Percentiles rank a stretch among this genome's conserved stretches.
These are phyloP conservation scores for Muscicapa comitata DNA, from an alignment of 2,797 vertebrate species.

Conservation along the genomic window DNA sequence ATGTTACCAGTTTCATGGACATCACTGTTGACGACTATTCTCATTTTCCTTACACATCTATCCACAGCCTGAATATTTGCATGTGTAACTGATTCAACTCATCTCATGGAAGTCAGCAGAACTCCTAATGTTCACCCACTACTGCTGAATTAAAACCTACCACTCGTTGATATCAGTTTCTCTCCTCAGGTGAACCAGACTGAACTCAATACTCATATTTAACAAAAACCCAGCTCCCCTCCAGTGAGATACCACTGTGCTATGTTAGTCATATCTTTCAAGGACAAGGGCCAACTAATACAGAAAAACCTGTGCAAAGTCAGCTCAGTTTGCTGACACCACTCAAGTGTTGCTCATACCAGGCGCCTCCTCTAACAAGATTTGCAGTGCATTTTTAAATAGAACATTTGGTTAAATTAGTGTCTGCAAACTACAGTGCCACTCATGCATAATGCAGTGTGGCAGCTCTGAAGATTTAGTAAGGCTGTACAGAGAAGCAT, in stretches of 20 bases:
- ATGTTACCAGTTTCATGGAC: background rate
- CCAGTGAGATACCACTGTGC: rapidly evolving
- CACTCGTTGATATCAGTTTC: background rate
- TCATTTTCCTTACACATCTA: background rate
- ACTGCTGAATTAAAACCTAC: background rate
- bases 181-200: background rate
- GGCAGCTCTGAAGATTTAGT: slow-evolving; percentile 47
- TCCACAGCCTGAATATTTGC: background rate
- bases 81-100: background rate
- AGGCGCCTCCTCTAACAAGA: background rate
- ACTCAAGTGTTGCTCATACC: background rate
- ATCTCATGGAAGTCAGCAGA: background rate
- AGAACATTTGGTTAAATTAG: slow-evolving; percentile 15
- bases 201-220: background rate
- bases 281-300: background rate
- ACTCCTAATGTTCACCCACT: background rate
- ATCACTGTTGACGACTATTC: rapidly evolving
- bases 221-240: background rate
- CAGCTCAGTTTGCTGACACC: background rate
- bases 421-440: slow-evolving; percentile 15
- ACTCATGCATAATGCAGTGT: slow-evolving; percentile 38
- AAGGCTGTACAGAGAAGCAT: slow-evolving; percentile 30
- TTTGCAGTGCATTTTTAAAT: background rate
- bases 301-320: background rate
- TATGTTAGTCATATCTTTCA: background rate